phyloP scores from a whole-genome alignment of 1,140 invertebrate genomes.

The Megalonaias nervosa region DNA sequence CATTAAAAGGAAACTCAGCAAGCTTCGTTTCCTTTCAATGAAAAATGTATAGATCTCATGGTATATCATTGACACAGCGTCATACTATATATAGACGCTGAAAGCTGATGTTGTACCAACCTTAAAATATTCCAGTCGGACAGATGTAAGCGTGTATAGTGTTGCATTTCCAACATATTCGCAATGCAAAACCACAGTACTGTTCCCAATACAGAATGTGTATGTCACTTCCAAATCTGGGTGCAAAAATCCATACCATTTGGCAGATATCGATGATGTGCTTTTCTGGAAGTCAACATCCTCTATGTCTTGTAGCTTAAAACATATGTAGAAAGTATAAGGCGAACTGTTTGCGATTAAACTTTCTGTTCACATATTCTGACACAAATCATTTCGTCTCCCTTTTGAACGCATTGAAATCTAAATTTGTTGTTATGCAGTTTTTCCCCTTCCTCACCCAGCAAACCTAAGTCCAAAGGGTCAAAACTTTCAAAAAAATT shows the following conservation, averaged over 20 bases:
- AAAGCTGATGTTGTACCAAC: background rate
- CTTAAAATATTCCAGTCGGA: background rate
- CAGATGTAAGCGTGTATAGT: background rate
- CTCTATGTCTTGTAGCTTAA: slow-evolving; percentile 21
- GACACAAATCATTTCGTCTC: no score
- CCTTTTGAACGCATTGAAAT: no score
- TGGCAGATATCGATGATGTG: background rate
- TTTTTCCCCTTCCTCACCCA: no score
- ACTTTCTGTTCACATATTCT: background rate
- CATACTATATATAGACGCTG: no score
- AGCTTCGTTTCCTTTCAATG: no score
- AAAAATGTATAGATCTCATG: no score
- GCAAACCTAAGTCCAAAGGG: no score
- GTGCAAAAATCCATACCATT: slow-evolving; percentile 14
- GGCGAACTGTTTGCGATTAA: no score
- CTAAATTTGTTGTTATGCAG: no score
- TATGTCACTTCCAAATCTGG: slow-evolving; percentile 15
- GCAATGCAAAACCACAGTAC: background rate
- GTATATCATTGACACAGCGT: no score
- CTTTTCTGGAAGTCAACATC: slow-evolving; percentile 21
- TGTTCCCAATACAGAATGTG: slow-evolving; percentile 15
- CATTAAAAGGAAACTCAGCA: no score
- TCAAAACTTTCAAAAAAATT: no score
- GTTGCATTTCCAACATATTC: background rate
- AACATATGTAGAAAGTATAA: background rate